Evolutionary conservation across 2,888 invertebrate genomes (phyloP).

Genomic region (Euplagia quadripunctaria): DNA sequence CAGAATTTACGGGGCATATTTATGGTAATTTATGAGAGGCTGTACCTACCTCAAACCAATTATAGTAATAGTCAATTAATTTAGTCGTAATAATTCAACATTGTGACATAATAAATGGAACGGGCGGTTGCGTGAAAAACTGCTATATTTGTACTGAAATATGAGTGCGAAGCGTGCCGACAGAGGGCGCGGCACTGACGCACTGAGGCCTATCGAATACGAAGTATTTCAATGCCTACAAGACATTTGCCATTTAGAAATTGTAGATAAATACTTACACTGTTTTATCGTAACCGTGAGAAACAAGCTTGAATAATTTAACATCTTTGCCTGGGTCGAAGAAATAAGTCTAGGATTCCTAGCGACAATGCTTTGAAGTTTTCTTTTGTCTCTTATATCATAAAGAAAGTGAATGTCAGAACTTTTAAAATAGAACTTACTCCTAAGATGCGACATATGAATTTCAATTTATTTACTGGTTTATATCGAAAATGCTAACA

Average conservation of each 20-base stretch:
- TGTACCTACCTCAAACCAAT: slow-evolving; percentile 8
- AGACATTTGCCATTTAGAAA: background rate
- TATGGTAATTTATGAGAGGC: slow-evolving; percentile 30
- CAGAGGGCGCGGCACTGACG: slow-evolving; percentile 49
- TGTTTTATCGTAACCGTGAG: background rate
- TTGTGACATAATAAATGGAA: slow-evolving; percentile 41
- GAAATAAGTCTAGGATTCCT: background rate
- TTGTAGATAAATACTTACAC: background rate
- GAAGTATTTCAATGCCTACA: background rate
- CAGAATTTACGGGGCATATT: slow-evolving; percentile 31
- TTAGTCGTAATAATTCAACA: slow-evolving; percentile 30
- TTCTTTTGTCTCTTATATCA: background rate
- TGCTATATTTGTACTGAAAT: slow-evolving; percentile 45
- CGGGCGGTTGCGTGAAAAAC: slow-evolving; percentile 45
- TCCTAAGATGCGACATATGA: background rate
- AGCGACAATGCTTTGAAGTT: background rate
- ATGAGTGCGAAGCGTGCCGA: slow-evolving; percentile 27
- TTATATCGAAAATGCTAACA: background rate
- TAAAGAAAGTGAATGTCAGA: background rate
- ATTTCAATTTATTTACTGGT: too few relatives aligned
- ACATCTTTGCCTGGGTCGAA: background rate
- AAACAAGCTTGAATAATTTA: background rate
- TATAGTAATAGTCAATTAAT: slow-evolving; percentile 47
- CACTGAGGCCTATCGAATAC: slow-evolving; percentile 20
- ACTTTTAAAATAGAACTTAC: background rate